phyloP scores from a whole-genome alignment of 2,888 invertebrate genomes.

The Sicus ferrugineus region DNA sequence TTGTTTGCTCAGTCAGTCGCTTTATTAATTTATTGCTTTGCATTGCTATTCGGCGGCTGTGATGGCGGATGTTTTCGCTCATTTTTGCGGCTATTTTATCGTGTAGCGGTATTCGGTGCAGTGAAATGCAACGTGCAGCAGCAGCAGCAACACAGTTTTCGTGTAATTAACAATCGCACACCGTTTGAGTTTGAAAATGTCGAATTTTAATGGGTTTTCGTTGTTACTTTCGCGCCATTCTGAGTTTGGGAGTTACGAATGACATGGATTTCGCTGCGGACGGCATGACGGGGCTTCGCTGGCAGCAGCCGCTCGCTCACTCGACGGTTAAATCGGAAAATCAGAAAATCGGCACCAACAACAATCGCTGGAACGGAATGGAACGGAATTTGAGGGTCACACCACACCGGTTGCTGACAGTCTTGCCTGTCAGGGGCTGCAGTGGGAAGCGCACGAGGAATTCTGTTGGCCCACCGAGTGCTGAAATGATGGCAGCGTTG shows the following conservation, averaged over 20 bases:
- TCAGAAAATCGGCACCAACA: no score
- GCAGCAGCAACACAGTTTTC: not conserved
- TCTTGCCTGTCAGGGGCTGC: no score
- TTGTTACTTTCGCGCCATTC: not conserved
- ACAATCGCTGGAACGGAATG: no score
- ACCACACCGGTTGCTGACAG: no score
- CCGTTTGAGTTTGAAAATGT: not conserved
- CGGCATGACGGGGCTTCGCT: not conserved
- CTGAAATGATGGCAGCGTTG: no score
- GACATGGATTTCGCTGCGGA: not conserved
- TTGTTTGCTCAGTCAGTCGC: not conserved
- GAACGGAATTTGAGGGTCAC: no score
- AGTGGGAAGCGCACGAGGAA: no score
- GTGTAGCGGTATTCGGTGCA: not conserved
- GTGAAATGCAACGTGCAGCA: not conserved
- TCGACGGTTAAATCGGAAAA: no score
- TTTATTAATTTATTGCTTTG: slow-evolving; percentile 6
- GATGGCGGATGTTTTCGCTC: not conserved
- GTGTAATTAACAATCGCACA: not conserved
- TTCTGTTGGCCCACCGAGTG: no score
- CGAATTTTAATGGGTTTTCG: no score
- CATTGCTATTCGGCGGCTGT: not conserved
- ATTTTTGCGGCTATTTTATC: not conserved
- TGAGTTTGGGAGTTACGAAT: not conserved
- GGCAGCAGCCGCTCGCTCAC: not conserved